Evolutionary conservation across 2,888 invertebrate genomes (phyloP).

Genomic region (Aradus depressus): DNA sequence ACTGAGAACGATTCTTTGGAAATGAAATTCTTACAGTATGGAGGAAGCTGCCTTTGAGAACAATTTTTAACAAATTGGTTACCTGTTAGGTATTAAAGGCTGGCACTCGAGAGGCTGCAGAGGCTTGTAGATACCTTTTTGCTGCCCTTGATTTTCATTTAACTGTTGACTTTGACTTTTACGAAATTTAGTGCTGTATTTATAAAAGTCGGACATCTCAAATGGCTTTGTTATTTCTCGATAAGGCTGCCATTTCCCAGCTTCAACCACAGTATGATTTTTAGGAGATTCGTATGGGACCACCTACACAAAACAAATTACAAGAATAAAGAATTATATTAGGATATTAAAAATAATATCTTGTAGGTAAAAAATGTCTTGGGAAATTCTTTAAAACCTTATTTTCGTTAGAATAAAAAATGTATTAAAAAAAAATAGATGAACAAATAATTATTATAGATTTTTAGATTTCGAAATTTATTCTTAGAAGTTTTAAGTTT

Average conservation of each 20-base stretch:
- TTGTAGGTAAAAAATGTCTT: too few relatives aligned
- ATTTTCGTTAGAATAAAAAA: background rate
- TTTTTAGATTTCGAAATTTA: too few relatives aligned
- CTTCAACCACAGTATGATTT: slow-evolving; percentile 73
- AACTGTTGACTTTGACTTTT: slow-evolving; percentile 10
- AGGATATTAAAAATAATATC: too few relatives aligned
- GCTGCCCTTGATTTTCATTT: slow-evolving; percentile 20
- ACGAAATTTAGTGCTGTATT: slow-evolving; percentile 88
- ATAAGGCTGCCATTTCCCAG: slow-evolving; percentile 81
- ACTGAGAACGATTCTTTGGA: too few relatives aligned
- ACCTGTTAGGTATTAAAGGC: slow-evolving; percentile 30
- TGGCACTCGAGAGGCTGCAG: slow-evolving; percentile 43
- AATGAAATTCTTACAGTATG: too few relatives aligned
- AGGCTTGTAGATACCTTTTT: slow-evolving; percentile 41
- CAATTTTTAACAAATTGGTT: background rate
- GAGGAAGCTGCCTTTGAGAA: too few relatives aligned
- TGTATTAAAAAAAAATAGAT: too few relatives aligned
- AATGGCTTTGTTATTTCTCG: slow-evolving; percentile 92
- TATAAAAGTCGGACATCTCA: slow-evolving; percentile 96
- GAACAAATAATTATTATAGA: too few relatives aligned
- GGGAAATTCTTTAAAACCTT: too few relatives aligned
- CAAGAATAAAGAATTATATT: background rate
- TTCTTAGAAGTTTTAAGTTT: too few relatives aligned
- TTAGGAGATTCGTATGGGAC: slow-evolving; percentile 64
- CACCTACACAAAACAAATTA: slow-evolving; percentile 25